phyloP scores from a whole-genome alignment of 2,797 vertebrate genomes.

The Setipinna tenuifilis region DNA sequence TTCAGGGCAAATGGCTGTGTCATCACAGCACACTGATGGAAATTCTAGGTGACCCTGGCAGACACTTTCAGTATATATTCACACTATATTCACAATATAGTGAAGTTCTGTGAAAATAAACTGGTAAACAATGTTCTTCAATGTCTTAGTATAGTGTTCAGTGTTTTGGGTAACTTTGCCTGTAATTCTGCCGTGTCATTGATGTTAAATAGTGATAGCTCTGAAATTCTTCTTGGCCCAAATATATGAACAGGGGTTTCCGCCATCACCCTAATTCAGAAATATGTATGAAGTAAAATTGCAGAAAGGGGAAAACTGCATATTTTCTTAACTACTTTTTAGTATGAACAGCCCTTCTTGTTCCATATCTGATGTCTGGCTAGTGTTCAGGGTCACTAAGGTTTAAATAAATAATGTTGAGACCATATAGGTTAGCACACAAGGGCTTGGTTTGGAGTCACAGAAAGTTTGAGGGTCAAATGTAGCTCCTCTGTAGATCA shows the following conservation, averaged over 20 bases:
- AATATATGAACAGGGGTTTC: not conserved
- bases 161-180: not conserved
- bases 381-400: conserved; percentile 31
- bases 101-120: not conserved
- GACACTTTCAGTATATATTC: not conserved
- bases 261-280: not conserved
- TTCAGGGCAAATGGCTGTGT: not conserved
- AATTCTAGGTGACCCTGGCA: not conserved
- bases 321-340: conserved; percentile 44
- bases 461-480: not conserved
- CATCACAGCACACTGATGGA: not conserved
- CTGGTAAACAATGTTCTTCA: not conserved
- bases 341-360: conserved; percentile 34
- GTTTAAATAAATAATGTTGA: conserved; percentile 34
- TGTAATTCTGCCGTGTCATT: not conserved
- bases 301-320: conserved; percentile 17
- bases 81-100: not conserved
- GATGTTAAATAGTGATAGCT: not conserved
- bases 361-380: conserved; percentile 27
- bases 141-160: not conserved
- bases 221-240: not conserved
- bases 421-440: conserved; percentile 16
- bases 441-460: not conserved
- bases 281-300: conserved; percentile 22
- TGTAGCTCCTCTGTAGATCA: not conserved